Base-by-base conservation (phyloP, 1,140 invertebrate genomes). In the Dinothrombium tinctorium region DNA sequence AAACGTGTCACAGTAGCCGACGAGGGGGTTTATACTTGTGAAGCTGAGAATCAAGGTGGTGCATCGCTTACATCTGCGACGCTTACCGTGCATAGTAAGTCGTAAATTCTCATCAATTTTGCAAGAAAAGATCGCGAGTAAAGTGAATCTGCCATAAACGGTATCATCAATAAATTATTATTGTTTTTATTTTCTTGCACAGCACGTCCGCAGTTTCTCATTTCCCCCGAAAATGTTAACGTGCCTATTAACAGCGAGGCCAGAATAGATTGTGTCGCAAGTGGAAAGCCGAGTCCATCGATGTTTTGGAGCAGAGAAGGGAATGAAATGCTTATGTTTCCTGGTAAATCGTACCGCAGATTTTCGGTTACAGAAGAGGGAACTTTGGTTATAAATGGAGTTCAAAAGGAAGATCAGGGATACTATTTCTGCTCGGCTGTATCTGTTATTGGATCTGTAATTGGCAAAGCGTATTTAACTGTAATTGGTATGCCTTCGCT, bases 221-320 rank as follows among this genome's bases (percentile, higher is more conserved):
- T n/a, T n/a, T n/a, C n/a, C n/a, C n/a, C n/a, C n/a, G n/a, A n/a
- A n/a, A n/a, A n/a, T n/a, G n/a, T n/a, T n/a, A n/a, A n/a, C n/a
- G n/a, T n/a, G n/a, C n/a, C 3, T 54, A 22, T 73, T 12, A 78
- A 78, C 49, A 69, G 74, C 6, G 69, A 76, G 21, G 78, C 75
- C 4, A 72, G 70, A 26, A 73, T 87, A 51, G 74, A 76, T 32
- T 89, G 83, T 56, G 68, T 69, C 12, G 78, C 78, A 2, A 69
- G 66, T 33, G 82, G 83, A n/a, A 76, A 76, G 51, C 83, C 83
- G 0, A 63, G 69, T 15, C 83, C 83, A 0, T 76, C 76, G 4
- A 71, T 83, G 3, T 86, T 79, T 57, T 89, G 83, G 79, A 75
- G 71, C 21, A 73, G 74, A 50, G 78, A 81, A 55, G 78, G 78